Base-by-base conservation (phyloP, 2,113 vertebrate genomes). In the Cyprinus carpio region DNA sequence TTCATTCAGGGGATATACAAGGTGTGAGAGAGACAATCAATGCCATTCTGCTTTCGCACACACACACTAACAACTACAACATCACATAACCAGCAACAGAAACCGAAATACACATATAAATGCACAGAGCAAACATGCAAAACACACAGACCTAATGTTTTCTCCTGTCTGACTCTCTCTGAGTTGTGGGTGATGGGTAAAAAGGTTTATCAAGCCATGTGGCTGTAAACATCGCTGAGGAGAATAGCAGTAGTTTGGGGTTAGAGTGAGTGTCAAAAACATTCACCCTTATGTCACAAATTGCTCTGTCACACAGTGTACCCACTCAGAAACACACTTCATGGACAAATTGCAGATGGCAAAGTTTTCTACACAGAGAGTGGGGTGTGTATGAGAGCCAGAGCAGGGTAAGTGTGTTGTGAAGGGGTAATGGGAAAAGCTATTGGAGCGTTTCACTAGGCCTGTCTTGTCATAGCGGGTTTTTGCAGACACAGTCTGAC, bases 341-440 rank as follows among this genome's bases (percentile, higher is more conserved):
- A 56, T 75, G 83, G 84, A 85, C 87, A 88, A 87, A 88, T 88
- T 87, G 86, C 81, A 86, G 79, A 87, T 79, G 71, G 83, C 85
- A 74, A 88, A 82, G 56, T 86, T 83, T 89, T 87, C 81, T 74
- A 58, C 72, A 75, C 71, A 71, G 56, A 69, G 62, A 64, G 29
- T 8, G 4, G 10, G 12, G 10, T 71, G 31, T 60, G 43, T 76
- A 37, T 67, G 83, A 31, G 43, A 43, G 78, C 51, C 51, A 27
- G 67, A 69, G 40, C 71, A 58, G 58, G 81, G 81, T 62, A 71
- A 78, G 58, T 84, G 69, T 76, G 83, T 87, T 84, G 34, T 79
- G 72, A 34, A 80, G 84, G 87, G 80, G 90, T 92, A 94, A 94
- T 91, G 87, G 89, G 88, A 90, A 88, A 89, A 93, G 87, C 87